Conservation (phyloP, 2,113 vertebrate genomes). For the Crotalus horridus region DNA sequence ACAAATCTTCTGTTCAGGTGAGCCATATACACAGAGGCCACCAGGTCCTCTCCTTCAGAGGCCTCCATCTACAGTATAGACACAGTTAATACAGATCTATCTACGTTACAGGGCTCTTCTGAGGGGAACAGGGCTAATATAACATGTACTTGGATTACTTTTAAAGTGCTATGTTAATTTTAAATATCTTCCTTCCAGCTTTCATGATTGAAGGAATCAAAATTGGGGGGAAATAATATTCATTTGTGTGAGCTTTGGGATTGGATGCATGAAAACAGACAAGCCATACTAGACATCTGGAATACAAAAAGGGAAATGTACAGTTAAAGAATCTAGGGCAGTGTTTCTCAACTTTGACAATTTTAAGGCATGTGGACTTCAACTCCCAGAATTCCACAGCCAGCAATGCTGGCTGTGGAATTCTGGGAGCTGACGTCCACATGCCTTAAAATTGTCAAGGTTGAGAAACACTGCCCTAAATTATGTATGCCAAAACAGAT, state of each 20-base stretch:
- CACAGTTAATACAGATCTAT: background rate
- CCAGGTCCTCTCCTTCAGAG: background rate
- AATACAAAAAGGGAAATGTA: slow-evolving; percentile 30
- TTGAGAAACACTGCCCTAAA: too few species aligned
- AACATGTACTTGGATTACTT: background rate
- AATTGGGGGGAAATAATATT: background rate
- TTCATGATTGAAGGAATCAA: background rate
- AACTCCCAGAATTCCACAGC: too few species aligned
- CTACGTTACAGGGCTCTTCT: background rate
- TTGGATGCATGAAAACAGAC: background rate
- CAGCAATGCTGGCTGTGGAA: too few species aligned
- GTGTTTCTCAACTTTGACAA: too few species aligned
- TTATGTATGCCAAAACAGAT: background rate
- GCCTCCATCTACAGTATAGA: background rate
- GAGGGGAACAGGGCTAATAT: background rate
- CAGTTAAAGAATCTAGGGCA: background rate
- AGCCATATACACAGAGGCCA: background rate
- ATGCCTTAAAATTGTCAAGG: too few species aligned
- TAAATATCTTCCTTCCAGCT: background rate
- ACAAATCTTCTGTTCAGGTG: background rate
- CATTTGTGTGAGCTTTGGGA: background rate
- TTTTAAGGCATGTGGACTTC: too few species aligned
- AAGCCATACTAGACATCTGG: background rate
- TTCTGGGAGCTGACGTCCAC: too few species aligned
- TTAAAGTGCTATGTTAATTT: background rate